phyloP scores from a whole-genome alignment of 2,113 vertebrate genomes.

The Eulacestoma nigropectus region DNA sequence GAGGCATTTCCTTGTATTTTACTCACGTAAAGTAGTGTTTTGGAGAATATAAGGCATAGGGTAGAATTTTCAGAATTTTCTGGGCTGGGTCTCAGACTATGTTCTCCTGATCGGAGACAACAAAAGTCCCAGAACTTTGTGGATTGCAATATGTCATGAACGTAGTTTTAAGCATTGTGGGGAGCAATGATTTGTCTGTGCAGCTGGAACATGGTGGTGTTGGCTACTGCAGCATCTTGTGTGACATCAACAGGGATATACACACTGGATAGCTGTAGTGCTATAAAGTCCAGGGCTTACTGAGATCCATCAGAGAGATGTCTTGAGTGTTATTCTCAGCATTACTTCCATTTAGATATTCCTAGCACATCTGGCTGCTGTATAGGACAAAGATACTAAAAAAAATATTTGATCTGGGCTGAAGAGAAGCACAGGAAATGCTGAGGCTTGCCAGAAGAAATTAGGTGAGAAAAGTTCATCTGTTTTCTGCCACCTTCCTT shows the following conservation, averaged over 20 bases:
- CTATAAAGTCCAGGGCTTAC: not conserved
- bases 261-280: not conserved
- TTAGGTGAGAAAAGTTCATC: not conserved
- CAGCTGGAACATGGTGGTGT: not conserved
- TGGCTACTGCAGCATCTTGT: not conserved
- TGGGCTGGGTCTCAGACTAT: not conserved
- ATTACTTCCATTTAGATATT: not conserved
- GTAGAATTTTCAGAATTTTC: not conserved
- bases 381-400: not conserved
- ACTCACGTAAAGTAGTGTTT: not conserved
- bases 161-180: not conserved
- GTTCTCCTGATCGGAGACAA: not conserved
- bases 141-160: not conserved
- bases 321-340: not conserved
- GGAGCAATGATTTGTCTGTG: not conserved
- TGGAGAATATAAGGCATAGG: not conserved
- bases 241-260: not conserved
- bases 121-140: rapidly evolving
- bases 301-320: not conserved
- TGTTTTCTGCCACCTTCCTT: not conserved
- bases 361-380: not conserved
- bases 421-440: not conserved
- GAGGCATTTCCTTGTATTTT: not conserved
- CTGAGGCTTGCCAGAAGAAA: not conserved
- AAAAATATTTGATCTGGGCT: not conserved